Evolutionary conservation across 1,140 invertebrate species (phyloP).

Genomic region (Drosophila guanche): DNA sequence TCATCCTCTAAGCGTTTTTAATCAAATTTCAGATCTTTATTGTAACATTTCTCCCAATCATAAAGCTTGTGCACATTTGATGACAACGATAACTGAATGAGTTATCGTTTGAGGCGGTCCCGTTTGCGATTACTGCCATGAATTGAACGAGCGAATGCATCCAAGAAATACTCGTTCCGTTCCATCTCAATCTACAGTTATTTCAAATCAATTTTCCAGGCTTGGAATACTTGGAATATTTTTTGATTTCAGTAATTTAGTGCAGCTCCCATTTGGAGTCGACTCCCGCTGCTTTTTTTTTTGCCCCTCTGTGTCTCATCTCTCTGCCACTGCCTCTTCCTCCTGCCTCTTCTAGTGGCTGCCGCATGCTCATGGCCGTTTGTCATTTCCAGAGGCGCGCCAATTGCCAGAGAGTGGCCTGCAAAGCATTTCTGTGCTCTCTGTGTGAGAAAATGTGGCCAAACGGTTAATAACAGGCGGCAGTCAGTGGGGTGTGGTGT

Average conservation of each 20-base stretch:
- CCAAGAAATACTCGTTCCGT: constrained; percentile 3
- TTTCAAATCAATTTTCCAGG: constrained; percentile 41
- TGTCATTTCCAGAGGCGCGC: constrained; percentile 75
- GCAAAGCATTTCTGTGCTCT: constrained; percentile 55
- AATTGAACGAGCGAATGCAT: constrained; percentile 20
- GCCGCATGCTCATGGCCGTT: constrained; percentile 52
- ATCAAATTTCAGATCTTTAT: too few relatives aligned
- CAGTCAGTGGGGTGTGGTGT: neutral
- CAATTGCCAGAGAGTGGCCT: constrained; percentile 65
- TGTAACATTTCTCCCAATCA: too few relatives aligned
- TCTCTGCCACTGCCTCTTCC: constrained; percentile 1
- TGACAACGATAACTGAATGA: too few relatives aligned
- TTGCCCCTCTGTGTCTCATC: too few relatives aligned
- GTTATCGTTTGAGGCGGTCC: constrained; percentile 17
- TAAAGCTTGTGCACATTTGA: too few relatives aligned
- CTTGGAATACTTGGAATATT: constrained; percentile 40
- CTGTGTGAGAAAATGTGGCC: constrained; percentile 78
- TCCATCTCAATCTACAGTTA: constrained; percentile 28
- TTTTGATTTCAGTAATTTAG: constrained; percentile 49
- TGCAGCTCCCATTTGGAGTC: constrained; percentile 23
- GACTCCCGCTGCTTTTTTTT: constrained; percentile 23
- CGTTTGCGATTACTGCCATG: constrained; percentile 25
- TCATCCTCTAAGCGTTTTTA: too few relatives aligned
- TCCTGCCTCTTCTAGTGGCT: neutral
- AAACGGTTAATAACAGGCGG: constrained; percentile 64